Base-by-base conservation (phyloP, 2,888 invertebrate species). In the Lamellibrachia columna region DNA sequence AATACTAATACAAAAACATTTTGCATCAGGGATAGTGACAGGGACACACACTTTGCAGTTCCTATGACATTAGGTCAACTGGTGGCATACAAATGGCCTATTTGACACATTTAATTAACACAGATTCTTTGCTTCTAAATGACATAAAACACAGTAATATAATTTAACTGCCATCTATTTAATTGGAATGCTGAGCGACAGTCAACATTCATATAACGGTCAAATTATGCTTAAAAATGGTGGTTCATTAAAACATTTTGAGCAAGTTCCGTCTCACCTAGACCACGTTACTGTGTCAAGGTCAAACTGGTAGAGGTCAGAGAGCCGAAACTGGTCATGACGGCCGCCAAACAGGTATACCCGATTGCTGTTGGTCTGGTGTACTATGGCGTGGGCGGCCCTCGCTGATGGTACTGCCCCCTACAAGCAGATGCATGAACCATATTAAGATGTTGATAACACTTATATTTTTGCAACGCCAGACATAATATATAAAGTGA, bases 341-440 rank as follows among this genome's bases (percentile, higher is more conserved):
- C 97, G 95, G 11, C 97, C 97, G 55, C 97, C 97, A 95, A 97
- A 97, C 90, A 97, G 94, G 93, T 95, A 97, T 2, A 96, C 96
- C 91, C 93, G 95, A 90, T 95, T 94, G 7, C 94, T 95, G 40
- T 96, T 92, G 75, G 22, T 2, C n/a, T 22, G 75, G 60, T 95
- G 93, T 3, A 96, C 95, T 92, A 96, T 95, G 52, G 97, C 96
- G 95, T 97, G 97, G 11, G 97, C 97, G 90, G 97, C 97, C 92
- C 97, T 94, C 0, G 97, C 96, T 22, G 94, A 93, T 6, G 97
- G 97, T 3, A 95, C 93, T 7, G 92, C 92, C 7, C 97, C 97
- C 95, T 96, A 93, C 75, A 75, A 6, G 9, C 15, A 4, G 90
- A 92, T 15, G 90, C n/a, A 92, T n/a, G 90, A 7, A 22, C 75